Evolutionary conservation across 2,888 invertebrate genomes (phyloP), one percentile per base, ranked within the genome.

Genomic region (Dryocosmus kuriphilus): DNA sequence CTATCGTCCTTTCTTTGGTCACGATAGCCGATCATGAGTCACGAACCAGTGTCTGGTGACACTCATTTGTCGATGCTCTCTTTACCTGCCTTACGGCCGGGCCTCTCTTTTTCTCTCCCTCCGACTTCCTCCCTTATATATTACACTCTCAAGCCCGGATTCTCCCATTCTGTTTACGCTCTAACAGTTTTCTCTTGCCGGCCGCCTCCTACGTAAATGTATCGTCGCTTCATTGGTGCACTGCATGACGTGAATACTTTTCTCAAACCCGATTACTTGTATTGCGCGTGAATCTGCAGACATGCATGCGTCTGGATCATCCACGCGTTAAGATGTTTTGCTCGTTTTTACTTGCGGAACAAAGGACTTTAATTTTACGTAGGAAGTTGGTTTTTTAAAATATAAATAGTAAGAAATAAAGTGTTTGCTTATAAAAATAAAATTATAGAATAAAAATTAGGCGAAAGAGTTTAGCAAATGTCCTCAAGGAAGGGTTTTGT

Each of bases 181-280:
- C 78, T 77, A 79, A 74, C 76, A 83, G 81, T 81, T 82, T 80
- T n/a, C n/a, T n/a, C n/a, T n/a, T n/a, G n/a, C n/a, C n/a, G n/a
- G 63, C 78, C 63, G 51, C 75, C 76, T 80, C 46, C 80, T 55
- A 65, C 74, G 77, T 81, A n/a, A 79, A 83, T 82, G 82, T 83
- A 85, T 82, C 82, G 81, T 82, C 79, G 79, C 80, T 84, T 82
- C 86, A 82, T 83, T 81, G 83, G 83, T 74, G 73, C 65, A 78
- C 79, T 75, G 78, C 83, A 82, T 82, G 83, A 82, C 79, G 77
- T 74, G 83, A 82, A 81, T 83, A 77, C 35, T 63, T 63, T 63
- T 63, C 63, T 63, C 63, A 35, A 46, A 63, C 35, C 30, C 35
- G 35, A 63, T 63, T 63, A 63, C 63, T 63, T 63, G 35, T 63